These are phyloP conservation scores for Gadopsis marmoratus DNA, from an alignment of 2,797 vertebrate genomes.

Conservation along the genomic window DNA sequence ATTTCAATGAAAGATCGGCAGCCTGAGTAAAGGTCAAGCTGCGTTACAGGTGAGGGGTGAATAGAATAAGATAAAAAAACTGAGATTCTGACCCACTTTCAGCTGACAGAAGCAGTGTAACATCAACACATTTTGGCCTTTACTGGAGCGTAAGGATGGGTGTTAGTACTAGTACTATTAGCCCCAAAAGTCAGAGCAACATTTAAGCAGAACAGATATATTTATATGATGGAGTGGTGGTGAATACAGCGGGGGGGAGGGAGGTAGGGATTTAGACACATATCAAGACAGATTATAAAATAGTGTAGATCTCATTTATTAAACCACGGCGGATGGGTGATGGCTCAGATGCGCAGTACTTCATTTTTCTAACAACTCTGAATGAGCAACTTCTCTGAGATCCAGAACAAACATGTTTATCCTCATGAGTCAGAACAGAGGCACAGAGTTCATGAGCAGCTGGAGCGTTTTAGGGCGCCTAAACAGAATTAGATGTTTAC, in stretches of 20 bases:
- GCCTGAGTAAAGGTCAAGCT: slow-evolving; percentile 31
- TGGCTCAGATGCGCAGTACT: slow-evolving; percentile 24
- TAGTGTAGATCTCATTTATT: slow-evolving; percentile 23
- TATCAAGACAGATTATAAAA: slow-evolving; percentile 22
- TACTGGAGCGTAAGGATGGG: background rate
- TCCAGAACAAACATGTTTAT: background rate
- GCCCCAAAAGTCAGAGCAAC: slow-evolving; percentile 14
- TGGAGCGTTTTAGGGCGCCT: background rate
- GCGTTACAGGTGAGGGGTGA: background rate
- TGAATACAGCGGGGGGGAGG: slow-evolving; percentile 21
- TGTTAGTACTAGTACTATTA: slow-evolving; percentile 2
- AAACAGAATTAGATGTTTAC: slow-evolving; percentile 7
- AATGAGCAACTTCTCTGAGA: slow-evolving; percentile 30
- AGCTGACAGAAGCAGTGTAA: background rate
- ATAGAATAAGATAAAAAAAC: background rate
- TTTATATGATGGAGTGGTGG: slow-evolving; percentile 3
- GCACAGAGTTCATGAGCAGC: background rate
- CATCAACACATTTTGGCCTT: background rate
- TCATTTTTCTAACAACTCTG: slow-evolving; percentile 5
- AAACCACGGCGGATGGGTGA: slow-evolving; percentile 10
- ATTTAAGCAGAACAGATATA: slow-evolving; percentile 28
- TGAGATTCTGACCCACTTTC: slow-evolving; percentile 17
- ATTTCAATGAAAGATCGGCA: slow-evolving; percentile 19
- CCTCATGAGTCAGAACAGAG: slow-evolving; percentile 11
- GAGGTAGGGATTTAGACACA: background rate